Evolutionary conservation across 2,797 vertebrate species (phyloP), one percentile per base, ranked within the genome.

Genomic region (Manis javanica): DNA sequence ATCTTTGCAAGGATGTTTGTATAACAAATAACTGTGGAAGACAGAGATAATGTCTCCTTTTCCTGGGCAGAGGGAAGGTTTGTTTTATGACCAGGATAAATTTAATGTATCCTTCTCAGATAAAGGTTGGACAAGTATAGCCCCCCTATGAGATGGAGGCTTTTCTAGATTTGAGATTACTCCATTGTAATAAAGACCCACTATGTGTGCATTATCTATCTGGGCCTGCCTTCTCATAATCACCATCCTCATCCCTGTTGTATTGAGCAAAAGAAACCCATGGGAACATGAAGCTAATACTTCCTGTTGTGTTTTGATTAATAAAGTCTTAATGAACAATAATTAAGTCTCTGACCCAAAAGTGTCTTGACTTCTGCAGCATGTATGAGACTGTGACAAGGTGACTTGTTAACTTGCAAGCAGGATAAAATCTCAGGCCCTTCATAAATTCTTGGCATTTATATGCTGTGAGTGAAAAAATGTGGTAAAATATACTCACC

Each of bases 371-470:
- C 11, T 74, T 94, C 68, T 92, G 24, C 12, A 53, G 19, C n/a
- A n/a, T 91, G n/a, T 82, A 16, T 42, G 53, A 53, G 34, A 79
- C 29, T 68, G 16, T 87, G 42, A 75, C 24, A 91, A 84, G 74
- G 16, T 75, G 97, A 95, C 16, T 51, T 95, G 19, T 46, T 77
- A 63, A 15, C 11, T 71, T 90, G 5, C 14, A 66, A 77, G 26
- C 2, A 61, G 16, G 3, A 14, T 78, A 74, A 87, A 87, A 82
- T 49, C 15, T 72, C 49, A 87, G 29, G 39, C 2, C 1, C 23
- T 86, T 94, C 57, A 69, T 16, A 74, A 74, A n/a, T 59, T 59
- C 21, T 92, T 92, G 59, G 77, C 37, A 88, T 82, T 53, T 92
- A 39, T 59, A 64, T 37, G 26, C 4, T 61, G 4, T 55, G 15